Evolutionary conservation across 2,888 invertebrate species (phyloP), one percentile per base, ranked within the genome.

Genomic region (Atrina japonica): DNA sequence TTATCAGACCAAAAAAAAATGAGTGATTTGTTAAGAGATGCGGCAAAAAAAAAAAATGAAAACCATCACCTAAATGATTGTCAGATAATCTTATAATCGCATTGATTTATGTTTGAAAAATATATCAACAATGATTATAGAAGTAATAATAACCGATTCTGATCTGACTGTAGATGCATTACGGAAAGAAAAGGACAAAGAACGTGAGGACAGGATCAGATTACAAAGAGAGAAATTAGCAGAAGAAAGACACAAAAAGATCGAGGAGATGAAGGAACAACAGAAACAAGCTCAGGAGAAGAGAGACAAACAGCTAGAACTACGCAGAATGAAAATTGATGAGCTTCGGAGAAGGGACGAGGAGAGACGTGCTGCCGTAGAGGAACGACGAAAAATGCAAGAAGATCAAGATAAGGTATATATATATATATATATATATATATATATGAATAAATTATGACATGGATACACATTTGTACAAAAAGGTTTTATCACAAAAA

Each of bases 261-360:
- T 86, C 29, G 83, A 85, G 40, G 87, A 87, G 66, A 80, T 87
- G 78, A 73, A 77, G 61, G 85, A 87, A 59, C 85, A 86, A 60
- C 86, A 87, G 67, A 63, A 83, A 58, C 66, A 79, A 18, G 86
- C 87, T 1, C 86, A 88, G 72, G 86, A 88, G 65, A 85, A 86
- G 63, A 68, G 88, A 27, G 85, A 86, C 58, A 81, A 79, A 66
- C 88, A 88, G 60, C 80, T 87, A 52, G 86, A 86, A 58, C 75
- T 85, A 53, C 70, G 88, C 18, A 61, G 86, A 30, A 77, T 73
- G 49, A 85, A 84, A 69, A 86, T 88, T 29, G 88, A 87, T 56
- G 88, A 88, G 14, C 73, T 88, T 56, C 76, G 83, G 29, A 76
- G 77, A 25, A 75, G 86, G 23, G 88, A 88, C 50, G 81, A 82